Conservation (phyloP, 2,888 invertebrate species). For the Synergus gifuensis region DNA sequence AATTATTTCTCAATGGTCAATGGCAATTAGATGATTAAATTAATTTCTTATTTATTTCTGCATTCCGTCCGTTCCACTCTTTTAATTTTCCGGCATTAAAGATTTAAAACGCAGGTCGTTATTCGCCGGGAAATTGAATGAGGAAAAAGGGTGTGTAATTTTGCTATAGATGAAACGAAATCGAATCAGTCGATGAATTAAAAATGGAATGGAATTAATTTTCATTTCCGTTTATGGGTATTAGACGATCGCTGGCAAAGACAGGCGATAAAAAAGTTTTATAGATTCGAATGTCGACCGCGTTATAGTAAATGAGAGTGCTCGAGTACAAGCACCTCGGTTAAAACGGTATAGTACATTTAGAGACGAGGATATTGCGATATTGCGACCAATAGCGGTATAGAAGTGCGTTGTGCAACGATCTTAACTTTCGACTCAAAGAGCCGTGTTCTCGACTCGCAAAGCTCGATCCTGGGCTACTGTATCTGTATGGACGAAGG, state of each 20-base stretch:
- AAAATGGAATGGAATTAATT: background rate
- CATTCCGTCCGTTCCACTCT: background rate
- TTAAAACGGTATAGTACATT: slow-evolving; percentile 39
- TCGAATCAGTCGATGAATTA: background rate
- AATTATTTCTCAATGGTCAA: background rate
- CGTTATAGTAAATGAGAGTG: slow-evolving; percentile 27
- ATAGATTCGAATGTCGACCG: slow-evolving; percentile 39
- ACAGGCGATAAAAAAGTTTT: background rate
- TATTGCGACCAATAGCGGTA: slow-evolving; percentile 62
- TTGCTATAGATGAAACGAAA: background rate
- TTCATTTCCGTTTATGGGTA: background rate
- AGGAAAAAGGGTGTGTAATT: background rate
- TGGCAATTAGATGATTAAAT: background rate
- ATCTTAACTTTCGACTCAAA: slow-evolving; percentile 70
- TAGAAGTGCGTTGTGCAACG: slow-evolving; percentile 67
- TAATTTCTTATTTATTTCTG: background rate
- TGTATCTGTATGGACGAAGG: slow-evolving; percentile 14
- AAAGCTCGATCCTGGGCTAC: slow-evolving; percentile 37
- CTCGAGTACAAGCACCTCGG: slow-evolving; percentile 38
- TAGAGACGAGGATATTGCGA: slow-evolving; percentile 67
- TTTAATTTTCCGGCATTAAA: background rate
- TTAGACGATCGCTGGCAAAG: background rate
- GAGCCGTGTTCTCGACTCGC: slow-evolving; percentile 43
- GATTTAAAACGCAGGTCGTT: background rate
- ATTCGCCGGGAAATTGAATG: background rate